phyloP scores from a whole-genome alignment of 2,797 vertebrate genomes.

The Meda fulgida region DNA sequence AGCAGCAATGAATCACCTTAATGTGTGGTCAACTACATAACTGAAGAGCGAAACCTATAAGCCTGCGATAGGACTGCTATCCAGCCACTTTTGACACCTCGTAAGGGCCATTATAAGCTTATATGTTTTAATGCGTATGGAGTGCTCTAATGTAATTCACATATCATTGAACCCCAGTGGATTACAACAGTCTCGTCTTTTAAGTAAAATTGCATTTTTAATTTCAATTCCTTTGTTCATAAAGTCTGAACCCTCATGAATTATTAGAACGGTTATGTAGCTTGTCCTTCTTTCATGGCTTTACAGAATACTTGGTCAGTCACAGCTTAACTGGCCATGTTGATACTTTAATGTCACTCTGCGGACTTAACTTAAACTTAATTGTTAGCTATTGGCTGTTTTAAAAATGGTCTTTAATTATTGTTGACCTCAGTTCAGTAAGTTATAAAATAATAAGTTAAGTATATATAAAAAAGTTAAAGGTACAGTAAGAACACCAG shows the following conservation, averaged over 20 bases:
- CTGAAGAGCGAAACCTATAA: slow-evolving; percentile 25
- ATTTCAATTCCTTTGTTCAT: background rate
- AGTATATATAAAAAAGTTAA: too few species aligned
- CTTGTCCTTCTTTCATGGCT: background rate
- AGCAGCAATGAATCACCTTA: slow-evolving; percentile 39
- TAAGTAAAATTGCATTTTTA: slow-evolving; percentile 17
- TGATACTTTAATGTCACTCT: background rate
- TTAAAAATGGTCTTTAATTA: background rate
- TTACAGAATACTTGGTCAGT: background rate
- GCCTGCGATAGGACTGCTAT: slow-evolving; percentile 7
- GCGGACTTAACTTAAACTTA: background rate
- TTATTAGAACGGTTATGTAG: background rate
- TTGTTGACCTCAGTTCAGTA: background rate
- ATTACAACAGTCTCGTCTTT: slow-evolving; percentile 5
- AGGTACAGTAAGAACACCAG: background rate
- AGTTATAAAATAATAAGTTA: too few species aligned
- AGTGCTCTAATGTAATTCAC: slow-evolving; percentile 14
- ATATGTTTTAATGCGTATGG: background rate
- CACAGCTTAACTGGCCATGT: background rate
- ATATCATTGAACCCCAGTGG: slow-evolving; percentile 13
- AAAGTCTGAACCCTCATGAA: background rate
- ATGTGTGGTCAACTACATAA: slow-evolving; percentile 50
- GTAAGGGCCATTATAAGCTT: slow-evolving; percentile 9
- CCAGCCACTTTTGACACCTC: slow-evolving; percentile 2
- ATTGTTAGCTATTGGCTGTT: background rate